Conservation (phyloP, 1,140 invertebrate species). For the Zaprionus inermis region DNA sequence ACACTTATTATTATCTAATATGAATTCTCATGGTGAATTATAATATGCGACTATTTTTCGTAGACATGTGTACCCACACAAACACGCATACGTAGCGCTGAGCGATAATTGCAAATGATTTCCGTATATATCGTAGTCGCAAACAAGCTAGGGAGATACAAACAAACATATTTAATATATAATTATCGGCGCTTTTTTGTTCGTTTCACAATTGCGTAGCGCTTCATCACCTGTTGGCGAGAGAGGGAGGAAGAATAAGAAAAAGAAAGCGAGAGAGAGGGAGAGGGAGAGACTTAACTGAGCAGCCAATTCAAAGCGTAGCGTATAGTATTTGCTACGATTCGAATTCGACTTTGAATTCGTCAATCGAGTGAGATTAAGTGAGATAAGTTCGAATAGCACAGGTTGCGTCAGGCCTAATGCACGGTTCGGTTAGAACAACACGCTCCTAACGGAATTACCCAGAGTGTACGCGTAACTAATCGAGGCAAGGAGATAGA, state of each 20-base stretch:
- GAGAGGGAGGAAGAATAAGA: neutral
- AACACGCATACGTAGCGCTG: constrained; percentile 5
- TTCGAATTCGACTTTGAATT: constrained; percentile 2
- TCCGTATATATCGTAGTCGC: constrained; percentile 23
- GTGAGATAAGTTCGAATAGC: neutral
- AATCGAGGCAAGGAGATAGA: neutral
- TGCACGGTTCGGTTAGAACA: neutral
- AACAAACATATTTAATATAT: constrained; percentile 23
- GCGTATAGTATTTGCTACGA: neutral
- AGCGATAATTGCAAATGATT: constrained; percentile 34
- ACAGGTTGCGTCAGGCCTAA: constrained; percentile 7
- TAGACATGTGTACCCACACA: neutral
- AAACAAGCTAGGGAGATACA: constrained; percentile 1
- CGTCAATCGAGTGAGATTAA: neutral
- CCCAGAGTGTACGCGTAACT: neutral
- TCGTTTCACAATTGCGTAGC: constrained; percentile 4
- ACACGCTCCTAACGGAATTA: neutral
- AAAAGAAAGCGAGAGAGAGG: neutral
- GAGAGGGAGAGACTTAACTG: constrained; percentile 11
- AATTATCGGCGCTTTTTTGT: constrained; percentile 3
- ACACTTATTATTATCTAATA: constrained; percentile 31
- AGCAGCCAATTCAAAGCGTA: too few species aligned
- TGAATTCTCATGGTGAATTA: constrained; percentile 46
- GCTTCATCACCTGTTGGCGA: constrained; percentile 21
- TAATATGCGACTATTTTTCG: constrained; percentile 20